Evolutionary conservation across 2,113 vertebrate species (phyloP).

Genomic region (Callipepla californica): DNA sequence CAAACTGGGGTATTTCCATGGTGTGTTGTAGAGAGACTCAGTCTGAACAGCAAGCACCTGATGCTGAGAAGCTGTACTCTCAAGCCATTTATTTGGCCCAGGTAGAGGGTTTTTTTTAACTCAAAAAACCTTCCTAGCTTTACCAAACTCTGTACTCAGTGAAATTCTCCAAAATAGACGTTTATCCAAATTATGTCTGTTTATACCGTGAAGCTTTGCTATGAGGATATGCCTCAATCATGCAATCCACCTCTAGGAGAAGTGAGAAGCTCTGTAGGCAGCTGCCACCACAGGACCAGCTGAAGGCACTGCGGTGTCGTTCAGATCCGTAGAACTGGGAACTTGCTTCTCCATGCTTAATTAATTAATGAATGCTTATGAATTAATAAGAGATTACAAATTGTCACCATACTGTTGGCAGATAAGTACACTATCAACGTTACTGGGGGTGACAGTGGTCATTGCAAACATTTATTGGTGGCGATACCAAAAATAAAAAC

Average conservation of each 20-base stretch:
- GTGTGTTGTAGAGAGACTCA: not conserved
- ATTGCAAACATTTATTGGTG: conserved; percentile 4
- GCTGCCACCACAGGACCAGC: not conserved
- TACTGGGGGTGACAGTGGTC: not conserved
- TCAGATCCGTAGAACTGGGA: not conserved
- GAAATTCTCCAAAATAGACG: not conserved
- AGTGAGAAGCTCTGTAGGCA: not conserved
- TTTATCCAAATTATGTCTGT: not conserved
- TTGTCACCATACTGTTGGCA: not conserved
- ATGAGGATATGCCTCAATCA: not conserved
- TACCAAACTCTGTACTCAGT: not conserved
- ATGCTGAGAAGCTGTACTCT: not conserved
- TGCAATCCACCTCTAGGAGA: not conserved
- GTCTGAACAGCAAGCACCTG: not conserved
- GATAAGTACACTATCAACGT: conserved; percentile 1
- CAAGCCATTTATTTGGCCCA: not conserved
- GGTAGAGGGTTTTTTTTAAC: not conserved
- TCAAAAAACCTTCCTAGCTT: not conserved
- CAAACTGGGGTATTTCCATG: conserved; percentile 57
- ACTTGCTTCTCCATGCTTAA: not conserved
- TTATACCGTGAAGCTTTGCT: not conserved
- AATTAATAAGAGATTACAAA: not conserved
- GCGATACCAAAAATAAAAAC: not conserved
- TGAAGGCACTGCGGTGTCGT: accelerated
- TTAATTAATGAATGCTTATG: not conserved